Conservation (phyloP, 2,888 invertebrate species). For the Lissocephala sabroskyi region DNA sequence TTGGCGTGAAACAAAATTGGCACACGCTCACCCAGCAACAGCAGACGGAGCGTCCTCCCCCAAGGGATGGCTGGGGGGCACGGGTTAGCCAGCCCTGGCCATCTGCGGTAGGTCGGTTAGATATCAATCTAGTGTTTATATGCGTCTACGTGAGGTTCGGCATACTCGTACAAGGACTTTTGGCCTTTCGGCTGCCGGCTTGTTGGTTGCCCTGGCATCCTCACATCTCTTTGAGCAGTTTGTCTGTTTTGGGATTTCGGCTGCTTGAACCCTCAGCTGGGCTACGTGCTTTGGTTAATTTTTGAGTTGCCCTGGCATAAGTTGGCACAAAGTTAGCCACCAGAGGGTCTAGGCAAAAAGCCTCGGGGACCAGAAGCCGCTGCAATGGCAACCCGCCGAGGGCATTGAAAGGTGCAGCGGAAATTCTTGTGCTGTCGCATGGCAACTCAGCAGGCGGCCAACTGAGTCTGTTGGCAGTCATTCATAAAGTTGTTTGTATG, state of each 20-base stretch:
- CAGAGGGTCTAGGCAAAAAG: no score
- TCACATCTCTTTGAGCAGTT: not conserved
- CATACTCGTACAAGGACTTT: not conserved
- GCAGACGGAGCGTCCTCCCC: no score
- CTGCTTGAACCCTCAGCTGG: slow-evolving; percentile 18
- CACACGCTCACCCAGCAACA: slow-evolving; percentile 18
- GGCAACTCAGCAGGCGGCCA: no score
- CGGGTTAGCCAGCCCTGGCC: no score
- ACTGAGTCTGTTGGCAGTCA: no score
- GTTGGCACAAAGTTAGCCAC: no score
- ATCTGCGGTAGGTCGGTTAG: no score
- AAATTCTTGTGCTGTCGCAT: not conserved
- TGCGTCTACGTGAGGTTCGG: slow-evolving; percentile 35
- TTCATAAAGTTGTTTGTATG: no score
- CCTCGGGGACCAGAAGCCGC: not conserved
- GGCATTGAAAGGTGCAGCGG: slow-evolving; percentile 17
- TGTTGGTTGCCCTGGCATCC: not conserved
- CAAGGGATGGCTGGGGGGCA: no score
- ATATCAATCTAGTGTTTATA: slow-evolving; percentile 41
- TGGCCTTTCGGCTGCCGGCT: slow-evolving; percentile 1
- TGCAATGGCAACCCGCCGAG: slow-evolving; percentile 26
- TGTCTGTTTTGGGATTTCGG: not conserved
- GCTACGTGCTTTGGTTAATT: slow-evolving; percentile 49
- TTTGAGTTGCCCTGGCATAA: slow-evolving; percentile 10
- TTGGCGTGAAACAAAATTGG: slow-evolving; percentile 45